Percentiles rank a stretch among this genome's conserved stretches.
phyloP scores from a whole-genome alignment of 2,888 invertebrate species.

The Girardia tigrina region DNA sequence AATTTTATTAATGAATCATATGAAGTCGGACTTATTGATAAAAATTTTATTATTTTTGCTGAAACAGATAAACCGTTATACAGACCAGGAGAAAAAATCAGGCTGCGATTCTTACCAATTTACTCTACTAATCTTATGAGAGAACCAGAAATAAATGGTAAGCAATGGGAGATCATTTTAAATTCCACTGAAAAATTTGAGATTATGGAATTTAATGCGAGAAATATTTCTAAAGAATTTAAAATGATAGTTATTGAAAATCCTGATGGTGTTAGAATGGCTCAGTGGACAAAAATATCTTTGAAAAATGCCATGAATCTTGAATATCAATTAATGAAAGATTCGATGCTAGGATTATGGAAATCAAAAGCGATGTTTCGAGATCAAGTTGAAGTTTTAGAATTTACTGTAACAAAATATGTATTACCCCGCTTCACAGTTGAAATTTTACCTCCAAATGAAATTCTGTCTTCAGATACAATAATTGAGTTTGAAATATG shows the following conservation, averaged over 20 bases:
- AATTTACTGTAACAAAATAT: slow-evolving; percentile 30
- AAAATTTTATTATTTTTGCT: slow-evolving; percentile 40
- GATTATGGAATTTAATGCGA: neutral
- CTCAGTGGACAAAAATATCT: slow-evolving; percentile 41
- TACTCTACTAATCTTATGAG: slow-evolving; percentile 16
- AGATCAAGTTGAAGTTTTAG: neutral
- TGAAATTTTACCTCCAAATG: slow-evolving; percentile 5
- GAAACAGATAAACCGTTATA: slow-evolving; percentile 43
- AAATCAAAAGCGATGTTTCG: neutral
- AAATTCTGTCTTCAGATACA: slow-evolving; percentile 20
- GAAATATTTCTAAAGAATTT: slow-evolving; percentile 37
- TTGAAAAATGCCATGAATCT: slow-evolving; percentile 38
- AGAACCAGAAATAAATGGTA: neutral
- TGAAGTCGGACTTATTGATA: neutral
- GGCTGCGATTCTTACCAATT: slow-evolving; percentile 29
- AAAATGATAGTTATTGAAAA: slow-evolving; percentile 40
- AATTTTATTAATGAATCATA: neutral
- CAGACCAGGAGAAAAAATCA: slow-evolving; percentile 40
- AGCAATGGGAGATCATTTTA: neutral
- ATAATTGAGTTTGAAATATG: slow-evolving; percentile 18
- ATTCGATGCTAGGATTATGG: slow-evolving; percentile 27
- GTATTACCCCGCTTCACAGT: slow-evolving; percentile 31
- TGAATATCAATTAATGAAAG: slow-evolving; percentile 14
- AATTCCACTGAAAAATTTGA: neutral
- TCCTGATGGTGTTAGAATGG: slow-evolving; percentile 40